Evolutionary conservation across 2,113 vertebrate genomes (phyloP), one percentile per base, ranked within the genome.

Genomic region (Hypomesus transpacificus): DNA sequence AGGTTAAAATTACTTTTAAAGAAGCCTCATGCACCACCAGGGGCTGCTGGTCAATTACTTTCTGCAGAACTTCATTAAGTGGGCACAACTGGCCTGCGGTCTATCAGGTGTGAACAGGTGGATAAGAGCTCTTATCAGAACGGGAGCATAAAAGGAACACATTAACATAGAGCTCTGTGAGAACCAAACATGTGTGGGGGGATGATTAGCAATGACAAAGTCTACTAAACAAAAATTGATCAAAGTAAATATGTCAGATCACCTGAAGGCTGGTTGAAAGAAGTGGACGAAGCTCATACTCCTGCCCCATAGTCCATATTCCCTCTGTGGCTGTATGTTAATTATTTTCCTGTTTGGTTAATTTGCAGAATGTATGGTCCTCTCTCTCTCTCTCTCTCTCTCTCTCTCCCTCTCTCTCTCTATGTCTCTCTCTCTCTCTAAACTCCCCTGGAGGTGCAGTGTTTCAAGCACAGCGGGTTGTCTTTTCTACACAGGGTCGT

Each of bases 321-420:
- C 73, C 80, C 78, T 13, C 7, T 1, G 75, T 80, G 71, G 76
- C 65, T 74, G 77, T 82, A 83, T 82, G 83, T 76, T 78, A 79
- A 84, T 87, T 82, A 62, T 82, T 82, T 83, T 86, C 73, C 79
- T 77, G 54, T 56, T 56, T 82, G 26, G 54, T 80, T 87, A 85
- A 87, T 84, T 87, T 80, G 79, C 82, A 81, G 78, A 73, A 64
- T 59, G 75, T 26, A 20, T 34, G 63, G 50, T 31, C 24, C 14
- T 68, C 68, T 24, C 65, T 16, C 7, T 14, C 22, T 14, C n/a
- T 46, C 39, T 46, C 7, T 11, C 7, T 46, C 7, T 46, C 5
- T 46, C 7, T 46, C 9, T 46, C 9, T 46, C 24, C 13, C 39
- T 46, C 7, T 11, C 7, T 46, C 7, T 46, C 5, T 46, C 7